phyloP scores from a whole-genome alignment of 2,797 vertebrate species.

The Anisognathus igniventris region DNA sequence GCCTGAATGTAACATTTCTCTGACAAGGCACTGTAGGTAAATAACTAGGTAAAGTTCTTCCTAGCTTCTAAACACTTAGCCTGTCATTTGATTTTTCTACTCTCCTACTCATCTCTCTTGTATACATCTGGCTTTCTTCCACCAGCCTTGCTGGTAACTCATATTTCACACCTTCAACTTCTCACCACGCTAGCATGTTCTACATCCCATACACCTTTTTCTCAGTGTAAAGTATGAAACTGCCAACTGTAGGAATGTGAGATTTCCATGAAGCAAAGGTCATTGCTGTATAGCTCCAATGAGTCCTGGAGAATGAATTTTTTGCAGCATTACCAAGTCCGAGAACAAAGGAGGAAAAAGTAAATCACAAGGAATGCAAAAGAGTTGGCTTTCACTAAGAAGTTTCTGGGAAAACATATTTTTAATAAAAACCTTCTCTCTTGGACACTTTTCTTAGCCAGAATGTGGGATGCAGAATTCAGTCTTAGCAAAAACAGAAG shows the following conservation, averaged over 20 bases:
- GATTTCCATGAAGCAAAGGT: not conserved
- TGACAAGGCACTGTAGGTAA: not conserved
- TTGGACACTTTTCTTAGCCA: not conserved
- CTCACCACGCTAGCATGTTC: not conserved
- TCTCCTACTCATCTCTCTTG: not conserved
- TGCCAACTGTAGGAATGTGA: not conserved
- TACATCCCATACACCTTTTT: not conserved
- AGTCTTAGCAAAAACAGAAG: not conserved
- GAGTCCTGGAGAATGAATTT: not conserved
- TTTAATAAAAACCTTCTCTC: constrained; percentile 8
- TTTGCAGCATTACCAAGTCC: not conserved
- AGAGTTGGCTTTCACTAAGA: not conserved
- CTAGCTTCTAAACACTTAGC: not conserved
- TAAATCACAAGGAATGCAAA: not conserved
- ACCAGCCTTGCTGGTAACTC: not conserved
- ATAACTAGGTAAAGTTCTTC: not conserved
- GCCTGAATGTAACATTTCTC: not conserved
- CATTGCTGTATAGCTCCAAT: not conserved
- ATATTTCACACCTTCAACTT: not conserved
- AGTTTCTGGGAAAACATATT: constrained; percentile 1
- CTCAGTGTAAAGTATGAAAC: not conserved
- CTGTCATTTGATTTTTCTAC: not conserved
- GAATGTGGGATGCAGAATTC: not conserved
- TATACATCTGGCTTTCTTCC: not conserved
- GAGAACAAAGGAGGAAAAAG: not conserved